Evolutionary conservation across 2,888 invertebrate genomes (phyloP).

Genomic region (Agrypnus murinus): DNA sequence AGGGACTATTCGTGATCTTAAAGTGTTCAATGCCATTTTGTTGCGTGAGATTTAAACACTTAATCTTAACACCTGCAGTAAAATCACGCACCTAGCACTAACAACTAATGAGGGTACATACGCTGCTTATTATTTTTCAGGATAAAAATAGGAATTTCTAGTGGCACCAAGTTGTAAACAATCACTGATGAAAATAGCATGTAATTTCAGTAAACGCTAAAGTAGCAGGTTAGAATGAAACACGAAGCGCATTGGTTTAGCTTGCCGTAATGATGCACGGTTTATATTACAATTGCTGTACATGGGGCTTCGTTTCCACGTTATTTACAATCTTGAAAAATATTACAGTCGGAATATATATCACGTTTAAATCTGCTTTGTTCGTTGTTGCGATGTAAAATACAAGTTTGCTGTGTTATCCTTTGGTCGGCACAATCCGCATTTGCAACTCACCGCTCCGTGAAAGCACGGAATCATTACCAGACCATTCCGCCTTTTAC

Average conservation of each 20-base stretch:
- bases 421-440: conserved; percentile 48
- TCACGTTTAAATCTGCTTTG: conserved; percentile 59
- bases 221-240: conserved; percentile 38
- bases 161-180: conserved; percentile 42
- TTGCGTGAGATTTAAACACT: conserved; percentile 44
- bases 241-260: conserved; percentile 27
- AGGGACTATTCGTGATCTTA: conserved; percentile 36
- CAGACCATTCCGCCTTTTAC: conserved; percentile 59
- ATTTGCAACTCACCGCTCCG: conserved; percentile 57
- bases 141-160: conserved; percentile 31
- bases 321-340: conserved; percentile 55
- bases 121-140: conserved; percentile 22
- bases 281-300: conserved; percentile 54
- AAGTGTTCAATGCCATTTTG: conserved; percentile 34
- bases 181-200: conserved; percentile 36
- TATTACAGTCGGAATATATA: conserved; percentile 55
- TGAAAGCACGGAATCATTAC: conserved; percentile 58
- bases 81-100: conserved; percentile 31
- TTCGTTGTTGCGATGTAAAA: conserved; percentile 53
- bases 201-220: conserved; percentile 41
- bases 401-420: conserved; percentile 48
- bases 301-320: conserved; percentile 47
- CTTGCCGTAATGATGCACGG: conserved; percentile 38
- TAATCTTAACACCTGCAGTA: conserved; percentile 45
- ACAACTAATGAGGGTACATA: conserved; percentile 31